Percentiles rank a stretch among this genome's conserved stretches.
These are phyloP conservation scores for Euthynnus affinis DNA, from an alignment of 2,797 vertebrate species.

Conservation along the genomic window DNA sequence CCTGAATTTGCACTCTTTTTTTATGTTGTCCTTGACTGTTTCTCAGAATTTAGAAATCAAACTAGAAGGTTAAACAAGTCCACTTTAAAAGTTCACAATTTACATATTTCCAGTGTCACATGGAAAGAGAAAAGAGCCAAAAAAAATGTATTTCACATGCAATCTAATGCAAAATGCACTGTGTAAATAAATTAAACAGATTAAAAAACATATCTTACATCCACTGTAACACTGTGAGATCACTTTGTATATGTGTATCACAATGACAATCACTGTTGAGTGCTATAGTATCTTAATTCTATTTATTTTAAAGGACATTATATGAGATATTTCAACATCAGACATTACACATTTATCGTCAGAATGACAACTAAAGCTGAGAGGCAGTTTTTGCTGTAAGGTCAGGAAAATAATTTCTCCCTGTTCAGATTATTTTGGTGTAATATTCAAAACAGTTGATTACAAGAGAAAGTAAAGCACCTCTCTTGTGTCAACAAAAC, in stretches of 20 bases:
- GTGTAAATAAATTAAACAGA: background rate
- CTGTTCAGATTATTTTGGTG: conserved; percentile 59
- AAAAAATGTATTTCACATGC: background rate
- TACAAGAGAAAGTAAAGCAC: conserved; percentile 77
- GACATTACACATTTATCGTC: conserved; percentile 9
- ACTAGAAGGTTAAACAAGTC: background rate
- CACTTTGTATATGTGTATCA: background rate
- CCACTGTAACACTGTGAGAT: background rate
- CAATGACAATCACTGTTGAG: too few species aligned
- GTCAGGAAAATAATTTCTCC: background rate
- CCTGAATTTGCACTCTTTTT: conserved; percentile 10
- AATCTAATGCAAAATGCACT: background rate
- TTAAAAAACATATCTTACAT: background rate
- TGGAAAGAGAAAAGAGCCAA: background rate
- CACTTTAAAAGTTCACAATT: background rate
- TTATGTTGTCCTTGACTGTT: background rate
- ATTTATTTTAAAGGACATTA: background rate
- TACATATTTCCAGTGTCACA: background rate
- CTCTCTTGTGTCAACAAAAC: conserved; percentile 74
- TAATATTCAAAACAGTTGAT: conserved; percentile 79
- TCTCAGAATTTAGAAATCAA: background rate
- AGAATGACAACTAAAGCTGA: background rate
- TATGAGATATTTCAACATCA: background rate
- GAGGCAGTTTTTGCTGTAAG: background rate
- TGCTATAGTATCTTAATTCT: background rate